Conservation (phyloP, 2,797 vertebrate species). For the Lerista edwardsae region DNA sequence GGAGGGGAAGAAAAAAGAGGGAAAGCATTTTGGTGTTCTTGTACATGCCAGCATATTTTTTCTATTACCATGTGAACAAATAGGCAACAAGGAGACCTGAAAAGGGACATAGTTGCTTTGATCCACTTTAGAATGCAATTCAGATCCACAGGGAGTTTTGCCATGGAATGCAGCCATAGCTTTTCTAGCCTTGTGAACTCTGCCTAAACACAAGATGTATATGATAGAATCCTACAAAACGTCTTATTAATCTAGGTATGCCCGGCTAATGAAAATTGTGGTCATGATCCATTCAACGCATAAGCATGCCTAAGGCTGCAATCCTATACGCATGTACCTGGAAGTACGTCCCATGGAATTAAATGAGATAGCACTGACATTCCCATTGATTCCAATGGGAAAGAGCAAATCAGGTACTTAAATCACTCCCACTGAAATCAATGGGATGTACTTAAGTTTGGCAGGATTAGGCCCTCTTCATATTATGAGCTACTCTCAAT, state of each 20-base stretch:
- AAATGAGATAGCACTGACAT: too few relatives aligned
- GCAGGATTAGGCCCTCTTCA: background rate
- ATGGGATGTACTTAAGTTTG: background rate
- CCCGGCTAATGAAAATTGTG: background rate
- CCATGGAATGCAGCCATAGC: background rate
- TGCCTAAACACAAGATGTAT: background rate
- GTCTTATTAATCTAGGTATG: conserved; percentile 10
- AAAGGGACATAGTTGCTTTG: background rate
- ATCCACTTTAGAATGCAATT: background rate
- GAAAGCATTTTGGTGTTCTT: background rate
- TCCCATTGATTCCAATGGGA: background rate
- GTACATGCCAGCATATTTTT: background rate
- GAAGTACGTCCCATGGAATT: too few relatives aligned
- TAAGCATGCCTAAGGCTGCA: background rate
- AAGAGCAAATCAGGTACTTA: background rate
- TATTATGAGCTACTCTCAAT: conserved; percentile 16
- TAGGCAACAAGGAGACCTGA: background rate
- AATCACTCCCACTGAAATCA: background rate
- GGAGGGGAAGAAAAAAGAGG: background rate
- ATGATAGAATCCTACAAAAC: background rate
- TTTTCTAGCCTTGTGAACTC: background rate
- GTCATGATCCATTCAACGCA: background rate
- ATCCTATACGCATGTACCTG: too few relatives aligned
- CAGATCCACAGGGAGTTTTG: background rate
- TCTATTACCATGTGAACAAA: too few relatives aligned